Conservation (phyloP, 2,113 vertebrate species). For the Campylomormyrus numenius region DNA sequence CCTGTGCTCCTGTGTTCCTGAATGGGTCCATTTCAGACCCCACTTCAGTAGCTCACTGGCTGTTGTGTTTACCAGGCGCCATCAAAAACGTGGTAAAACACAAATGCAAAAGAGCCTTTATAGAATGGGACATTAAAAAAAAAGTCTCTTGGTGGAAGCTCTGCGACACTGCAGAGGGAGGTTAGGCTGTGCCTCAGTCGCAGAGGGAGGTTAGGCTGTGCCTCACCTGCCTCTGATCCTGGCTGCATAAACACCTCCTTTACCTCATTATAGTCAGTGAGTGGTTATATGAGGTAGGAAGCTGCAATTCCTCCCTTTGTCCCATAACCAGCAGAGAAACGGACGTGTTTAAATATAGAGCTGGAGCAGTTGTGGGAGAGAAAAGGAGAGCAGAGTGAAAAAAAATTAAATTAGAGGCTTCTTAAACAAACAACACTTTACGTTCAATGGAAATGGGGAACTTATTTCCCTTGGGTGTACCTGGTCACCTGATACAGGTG, state of each 20-base stretch:
- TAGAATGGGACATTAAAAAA: conserved; percentile 7
- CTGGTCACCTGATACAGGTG: neutral
- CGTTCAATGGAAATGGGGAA: neutral
- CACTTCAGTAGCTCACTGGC: neutral
- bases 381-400: neutral
- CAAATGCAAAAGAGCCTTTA: neutral
- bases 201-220: conserved; percentile 28
- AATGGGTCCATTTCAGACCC: neutral
- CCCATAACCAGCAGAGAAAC: conserved; percentile 17
- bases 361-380: neutral
- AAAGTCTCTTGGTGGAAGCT: conserved; percentile 22
- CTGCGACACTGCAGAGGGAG: conserved; percentile 33
- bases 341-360: neutral
- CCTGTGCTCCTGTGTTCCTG: neutral
- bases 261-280: conserved; percentile 34
- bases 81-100: neutral
- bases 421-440: neutral
- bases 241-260: conserved; percentile 50
- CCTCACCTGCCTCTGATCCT: conserved; percentile 36
- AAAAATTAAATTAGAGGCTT: neutral
- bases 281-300: conserved; percentile 45
- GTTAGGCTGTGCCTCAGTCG: conserved; percentile 31
- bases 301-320: conserved; percentile 41
- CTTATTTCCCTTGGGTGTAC: neutral
- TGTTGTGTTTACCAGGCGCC: neutral